Percentiles rank a stretch among this genome's conserved stretches.
Evolutionary conservation across 1,140 invertebrate species (phyloP).

Genomic region (Manduca sexta): DNA sequence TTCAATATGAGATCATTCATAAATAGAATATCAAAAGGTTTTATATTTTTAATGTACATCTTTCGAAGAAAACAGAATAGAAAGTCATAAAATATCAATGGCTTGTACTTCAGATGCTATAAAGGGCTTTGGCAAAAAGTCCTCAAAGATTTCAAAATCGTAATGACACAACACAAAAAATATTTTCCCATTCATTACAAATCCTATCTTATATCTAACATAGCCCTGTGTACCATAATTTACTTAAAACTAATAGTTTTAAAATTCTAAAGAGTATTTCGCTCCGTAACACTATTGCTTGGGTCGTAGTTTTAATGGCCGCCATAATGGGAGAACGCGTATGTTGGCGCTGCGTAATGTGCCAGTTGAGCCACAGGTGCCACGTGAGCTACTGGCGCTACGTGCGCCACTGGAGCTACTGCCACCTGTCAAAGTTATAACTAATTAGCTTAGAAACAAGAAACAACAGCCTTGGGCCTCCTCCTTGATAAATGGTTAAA

Average conservation of each 20-base stretch:
- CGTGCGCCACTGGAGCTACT: slow-evolving; percentile 10
- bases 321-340: slow-evolving; percentile 24
- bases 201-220: background rate
- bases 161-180: no score
- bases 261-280: background rate
- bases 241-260: no score
- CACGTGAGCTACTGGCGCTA: slow-evolving; percentile 20
- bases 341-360: slow-evolving; percentile 37
- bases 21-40: slow-evolving; percentile 10
- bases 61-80: slow-evolving; percentile 3
- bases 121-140: slow-evolving; percentile 18
- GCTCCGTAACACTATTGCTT: background rate
- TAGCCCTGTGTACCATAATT: slow-evolving; percentile 3
- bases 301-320: slow-evolving; percentile 11
- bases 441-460: no score
- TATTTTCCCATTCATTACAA: no score
- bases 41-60: slow-evolving; percentile 7
- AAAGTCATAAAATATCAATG: slow-evolving; percentile 10
- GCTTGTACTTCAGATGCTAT: slow-evolving; percentile 35
- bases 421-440: slow-evolving; percentile 4
- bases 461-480: no score
- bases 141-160: slow-evolving; percentile 2
- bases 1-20: slow-evolving; percentile 8
- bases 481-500: no score
- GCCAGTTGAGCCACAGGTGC: slow-evolving; percentile 32